These are phyloP conservation scores for Schizothorax lantsangensis DNA, from an alignment of 2,797 vertebrate species.

Conservation along the genomic window DNA sequence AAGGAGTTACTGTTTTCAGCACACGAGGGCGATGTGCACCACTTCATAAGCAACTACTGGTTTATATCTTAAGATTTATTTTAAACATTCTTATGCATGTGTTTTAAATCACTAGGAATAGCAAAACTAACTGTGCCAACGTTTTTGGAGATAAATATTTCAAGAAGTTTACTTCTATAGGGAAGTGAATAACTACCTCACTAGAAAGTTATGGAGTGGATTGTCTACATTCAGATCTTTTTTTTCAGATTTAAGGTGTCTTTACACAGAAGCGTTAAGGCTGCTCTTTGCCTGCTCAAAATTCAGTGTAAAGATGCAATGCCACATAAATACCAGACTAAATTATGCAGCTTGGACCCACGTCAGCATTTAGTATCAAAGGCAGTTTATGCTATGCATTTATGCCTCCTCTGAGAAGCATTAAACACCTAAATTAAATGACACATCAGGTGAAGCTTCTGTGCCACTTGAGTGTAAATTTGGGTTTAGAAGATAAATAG, in stretches of 20 bases:
- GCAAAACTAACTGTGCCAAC: background rate
- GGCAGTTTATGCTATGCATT: background rate
- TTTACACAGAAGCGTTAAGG: background rate
- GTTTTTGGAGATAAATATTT: background rate
- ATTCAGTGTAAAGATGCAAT: background rate
- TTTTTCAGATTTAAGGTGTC: background rate
- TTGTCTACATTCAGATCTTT: too few relatives aligned
- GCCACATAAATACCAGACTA: background rate
- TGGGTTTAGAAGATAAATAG: background rate
- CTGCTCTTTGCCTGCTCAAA: background rate
- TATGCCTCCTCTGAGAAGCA: background rate
- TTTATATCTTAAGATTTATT: background rate
- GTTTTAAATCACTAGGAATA: background rate
- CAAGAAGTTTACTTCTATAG: background rate
- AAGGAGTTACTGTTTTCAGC: background rate
- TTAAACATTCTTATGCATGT: background rate
- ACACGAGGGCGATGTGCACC: conserved; percentile 18
- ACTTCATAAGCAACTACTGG: background rate
- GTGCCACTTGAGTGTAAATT: background rate
- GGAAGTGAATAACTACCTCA: background rate
- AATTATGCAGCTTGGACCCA: background rate
- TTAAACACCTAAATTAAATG: background rate
- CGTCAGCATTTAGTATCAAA: background rate
- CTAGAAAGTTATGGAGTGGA: background rate
- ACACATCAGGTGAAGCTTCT: background rate